Evolutionary conservation across 2,888 invertebrate species (phyloP).

Genomic region (Laspeyria flexula): DNA sequence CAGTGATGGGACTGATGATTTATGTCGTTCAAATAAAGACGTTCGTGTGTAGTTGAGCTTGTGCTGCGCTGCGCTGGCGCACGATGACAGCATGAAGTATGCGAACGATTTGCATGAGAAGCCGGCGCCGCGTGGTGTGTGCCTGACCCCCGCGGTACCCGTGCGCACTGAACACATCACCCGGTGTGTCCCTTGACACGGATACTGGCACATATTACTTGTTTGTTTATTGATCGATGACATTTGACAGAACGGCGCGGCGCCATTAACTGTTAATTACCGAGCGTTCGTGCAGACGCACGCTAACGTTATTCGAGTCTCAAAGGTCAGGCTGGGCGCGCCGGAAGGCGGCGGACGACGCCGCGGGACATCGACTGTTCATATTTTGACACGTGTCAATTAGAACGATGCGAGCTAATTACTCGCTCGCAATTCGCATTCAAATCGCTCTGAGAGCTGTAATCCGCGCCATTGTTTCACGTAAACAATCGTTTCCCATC

Average conservation of each 20-base stretch:
- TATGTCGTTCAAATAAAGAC: constrained; percentile 3
- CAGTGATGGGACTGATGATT: constrained; percentile 5
- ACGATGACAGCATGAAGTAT: constrained; percentile 4
- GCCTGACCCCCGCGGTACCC: background rate
- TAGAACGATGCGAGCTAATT: constrained; percentile 36
- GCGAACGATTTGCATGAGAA: constrained; percentile 17
- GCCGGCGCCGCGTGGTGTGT: background rate
- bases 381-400: constrained; percentile 38
- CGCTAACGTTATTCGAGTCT: constrained; percentile 3
- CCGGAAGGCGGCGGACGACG: background rate
- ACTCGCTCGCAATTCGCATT: constrained; percentile 39
- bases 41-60: background rate
- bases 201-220: constrained; percentile 11
- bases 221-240: constrained; percentile 49
- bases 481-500: constrained; percentile 46
- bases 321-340: too few relatives aligned
- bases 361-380: background rate
- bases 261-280: constrained; percentile 15
- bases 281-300: background rate
- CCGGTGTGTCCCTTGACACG: too few relatives aligned
- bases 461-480: constrained; percentile 52
- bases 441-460: constrained; percentile 42
- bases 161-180: background rate
- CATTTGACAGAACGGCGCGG: constrained; percentile 33
- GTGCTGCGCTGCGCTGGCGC: background rate